Base-by-base conservation (phyloP, 23 tunicate species). In the Phallusia fumigata region DNA sequence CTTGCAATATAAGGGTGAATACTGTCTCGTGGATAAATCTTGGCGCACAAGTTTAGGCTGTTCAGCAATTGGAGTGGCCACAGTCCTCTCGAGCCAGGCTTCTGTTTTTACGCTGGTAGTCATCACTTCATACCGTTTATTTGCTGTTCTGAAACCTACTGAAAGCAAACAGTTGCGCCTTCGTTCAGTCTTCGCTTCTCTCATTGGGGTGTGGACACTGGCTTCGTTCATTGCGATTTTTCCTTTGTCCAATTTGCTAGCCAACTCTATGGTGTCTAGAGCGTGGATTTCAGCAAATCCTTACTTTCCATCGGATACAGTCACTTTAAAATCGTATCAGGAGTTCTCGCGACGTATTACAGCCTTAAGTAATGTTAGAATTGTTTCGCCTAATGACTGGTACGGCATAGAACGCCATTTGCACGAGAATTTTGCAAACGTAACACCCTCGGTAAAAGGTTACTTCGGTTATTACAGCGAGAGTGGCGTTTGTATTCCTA, bases 401-500 rank as follows among this genome's bases (percentile, higher is more conserved):
- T n/a, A 85, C 35, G 51, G 73, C 15, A 21, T 53, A 5, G 32
- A 13, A 36, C 24, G 21, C 0, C 19, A 34, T 0, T 40, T 58
- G 18, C 51, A 36, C 28, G 0, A 26, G 0, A 44, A 22, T 18
- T 53, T 52, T 2, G 34, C 83, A 40, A 73, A 79, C 31, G 19
- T 11, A 36, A 84, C 83, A 21, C 88, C 88, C 6, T 6, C 2
- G 31, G 76, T 79, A 18, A 35, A 36, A 0, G 88, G 83, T 0
- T 85, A 77, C 76, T 85, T 85, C 83, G 88, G 88, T 0, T 85
- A 78, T 33, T 85, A 78, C 58, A 79, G 88, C 77, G 53, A 84
- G 0, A 33, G 80, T 33, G 88, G 88, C 33, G 77, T 85, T 36
- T 85, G 88, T 5, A 78, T 84, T 33, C 82, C 87, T 31, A 40